These are phyloP conservation scores for Orchestia grillus DNA, from an alignment of 1,140 invertebrate genomes.

Conservation along the genomic window DNA sequence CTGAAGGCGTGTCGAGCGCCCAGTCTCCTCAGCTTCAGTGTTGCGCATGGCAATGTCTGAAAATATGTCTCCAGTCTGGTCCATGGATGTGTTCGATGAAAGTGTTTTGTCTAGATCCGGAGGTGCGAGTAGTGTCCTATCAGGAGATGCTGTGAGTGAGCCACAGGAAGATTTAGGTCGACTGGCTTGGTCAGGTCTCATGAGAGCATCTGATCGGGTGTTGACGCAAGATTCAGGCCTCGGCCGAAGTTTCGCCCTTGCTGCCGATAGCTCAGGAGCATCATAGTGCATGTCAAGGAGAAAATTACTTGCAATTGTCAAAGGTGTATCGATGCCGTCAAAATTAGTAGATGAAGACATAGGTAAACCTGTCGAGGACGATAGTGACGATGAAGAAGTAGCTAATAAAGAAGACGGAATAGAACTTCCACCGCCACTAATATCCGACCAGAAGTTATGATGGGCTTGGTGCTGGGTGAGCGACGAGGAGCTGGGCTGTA, in stretches of 20 bases:
- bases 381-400: conserved; percentile 13
- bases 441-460: conserved; percentile 45
- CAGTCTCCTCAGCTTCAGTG: background rate
- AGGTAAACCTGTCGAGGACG: conserved; percentile 17
- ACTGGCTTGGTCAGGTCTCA: conserved; percentile 6
- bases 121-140: conserved; percentile 14
- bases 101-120: conserved; percentile 33
- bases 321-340: conserved; percentile 28
- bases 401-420: conserved; percentile 51
- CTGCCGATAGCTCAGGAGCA: background rate
- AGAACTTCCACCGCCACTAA: conserved; percentile 44
- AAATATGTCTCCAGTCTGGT: conserved; percentile 23
- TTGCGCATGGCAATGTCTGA: background rate
- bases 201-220: background rate
- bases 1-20: background rate
- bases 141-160: conserved; percentile 28
- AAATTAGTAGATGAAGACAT: conserved; percentile 37
- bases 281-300: conserved; percentile 38
- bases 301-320: conserved; percentile 35
- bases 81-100: conserved; percentile 8
- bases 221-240: conserved; percentile 34
- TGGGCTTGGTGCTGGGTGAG: conserved; percentile 24
- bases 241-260: conserved; percentile 24
- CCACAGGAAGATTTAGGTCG: conserved; percentile 45
- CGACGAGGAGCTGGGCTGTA: conserved; percentile 16